Evolutionary conservation across 2,113 vertebrate genomes (phyloP).

Genomic region (Phaethon lepturus): DNA sequence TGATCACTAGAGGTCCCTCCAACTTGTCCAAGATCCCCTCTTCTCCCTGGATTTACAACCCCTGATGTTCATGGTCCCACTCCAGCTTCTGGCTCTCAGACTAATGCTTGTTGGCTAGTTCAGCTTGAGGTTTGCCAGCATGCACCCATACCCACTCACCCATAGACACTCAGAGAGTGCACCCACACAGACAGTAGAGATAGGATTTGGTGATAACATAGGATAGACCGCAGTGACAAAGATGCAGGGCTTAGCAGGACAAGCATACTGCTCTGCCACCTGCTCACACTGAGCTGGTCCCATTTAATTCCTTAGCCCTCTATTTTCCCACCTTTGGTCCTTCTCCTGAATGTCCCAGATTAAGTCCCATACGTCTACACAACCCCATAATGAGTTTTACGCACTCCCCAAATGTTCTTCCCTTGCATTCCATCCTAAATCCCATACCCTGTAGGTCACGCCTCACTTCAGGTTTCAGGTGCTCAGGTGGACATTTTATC

Average conservation of each 20-base stretch:
- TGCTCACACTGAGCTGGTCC: not conserved
- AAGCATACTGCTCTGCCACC: not conserved
- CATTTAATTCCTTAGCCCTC: not conserved
- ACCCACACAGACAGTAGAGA: not conserved
- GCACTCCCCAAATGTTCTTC: not conserved
- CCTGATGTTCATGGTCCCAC: not conserved
- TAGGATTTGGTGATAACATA: not conserved
- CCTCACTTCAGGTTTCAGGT: not conserved
- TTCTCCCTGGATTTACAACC: not conserved
- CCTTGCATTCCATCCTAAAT: not conserved
- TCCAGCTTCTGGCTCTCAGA: not conserved
- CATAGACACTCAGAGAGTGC: not conserved
- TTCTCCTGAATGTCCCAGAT: not conserved
- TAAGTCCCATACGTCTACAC: not conserved
- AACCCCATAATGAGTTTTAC: not conserved
- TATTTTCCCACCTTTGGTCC: not conserved
- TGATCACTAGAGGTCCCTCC: fast-evolving
- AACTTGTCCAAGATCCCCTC: not conserved
- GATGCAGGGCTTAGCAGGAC: not conserved
- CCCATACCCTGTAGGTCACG: not conserved
- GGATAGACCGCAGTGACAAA: not conserved
- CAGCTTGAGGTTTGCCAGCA: not conserved
- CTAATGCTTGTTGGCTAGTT: not conserved
- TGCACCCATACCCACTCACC: too few species aligned
- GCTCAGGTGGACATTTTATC: not conserved